phyloP scores from a whole-genome alignment of 2,888 invertebrate species.

The Drosophila kanekoi region DNA sequence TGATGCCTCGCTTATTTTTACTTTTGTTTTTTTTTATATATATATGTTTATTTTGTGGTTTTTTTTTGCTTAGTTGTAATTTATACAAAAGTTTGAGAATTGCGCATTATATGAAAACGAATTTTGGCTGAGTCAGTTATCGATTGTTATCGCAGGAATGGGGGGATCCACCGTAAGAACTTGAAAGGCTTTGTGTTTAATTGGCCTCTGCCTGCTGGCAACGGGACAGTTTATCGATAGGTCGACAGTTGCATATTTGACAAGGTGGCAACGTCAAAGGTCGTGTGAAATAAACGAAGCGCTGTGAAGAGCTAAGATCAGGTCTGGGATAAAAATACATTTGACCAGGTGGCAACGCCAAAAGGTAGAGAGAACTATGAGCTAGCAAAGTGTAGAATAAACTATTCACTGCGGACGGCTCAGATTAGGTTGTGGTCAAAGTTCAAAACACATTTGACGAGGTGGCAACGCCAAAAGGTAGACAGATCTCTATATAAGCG shows the following conservation, averaged over 20 bases:
- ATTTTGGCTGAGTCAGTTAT: conserved; percentile 7
- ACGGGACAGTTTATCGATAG: neutral
- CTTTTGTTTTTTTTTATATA: neutral
- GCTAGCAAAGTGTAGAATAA: no score
- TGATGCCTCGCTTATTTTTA: conserved; percentile 27
- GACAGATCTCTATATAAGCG: no score
- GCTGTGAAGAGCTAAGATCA: no score
- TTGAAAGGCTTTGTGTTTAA: neutral
- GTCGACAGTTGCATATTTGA: no score
- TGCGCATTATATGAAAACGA: neutral
- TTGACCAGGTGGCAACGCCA: neutral
- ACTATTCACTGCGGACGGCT: no score
- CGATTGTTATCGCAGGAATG: neutral
- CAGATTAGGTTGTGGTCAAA: no score
- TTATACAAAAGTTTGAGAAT: conserved; percentile 13
- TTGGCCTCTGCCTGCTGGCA: no score
- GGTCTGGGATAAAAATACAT: no score
- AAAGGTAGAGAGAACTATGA: no score
- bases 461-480: neutral
- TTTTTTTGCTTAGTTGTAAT: conserved; percentile 3
- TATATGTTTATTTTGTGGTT: neutral
- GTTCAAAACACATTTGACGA: no score
- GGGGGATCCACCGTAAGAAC: neutral
- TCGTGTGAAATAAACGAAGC: no score
- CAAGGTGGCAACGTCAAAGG: neutral